A percentile compares a stretch with the other conserved stretches of the same genome.
These are phyloP conservation scores for Kryptopterus vitreolus DNA, from an alignment of 2,797 vertebrate genomes.

Conservation along the genomic window DNA sequence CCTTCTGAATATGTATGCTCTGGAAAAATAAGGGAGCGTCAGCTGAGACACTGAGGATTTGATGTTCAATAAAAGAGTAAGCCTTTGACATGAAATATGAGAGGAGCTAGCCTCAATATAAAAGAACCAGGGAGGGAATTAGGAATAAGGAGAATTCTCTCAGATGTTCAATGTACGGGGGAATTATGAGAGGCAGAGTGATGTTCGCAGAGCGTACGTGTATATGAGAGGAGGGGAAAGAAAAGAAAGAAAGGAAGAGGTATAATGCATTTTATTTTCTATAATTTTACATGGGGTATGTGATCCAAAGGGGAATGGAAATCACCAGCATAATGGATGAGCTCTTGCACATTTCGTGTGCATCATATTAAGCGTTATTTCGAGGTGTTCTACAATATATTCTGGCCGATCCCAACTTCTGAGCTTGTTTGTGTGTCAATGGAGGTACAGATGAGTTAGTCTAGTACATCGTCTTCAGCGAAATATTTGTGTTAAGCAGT, in stretches of 20 bases:
- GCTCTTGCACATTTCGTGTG: background rate
- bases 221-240: slow-evolving; percentile 34
- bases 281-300: slow-evolving; percentile 30
- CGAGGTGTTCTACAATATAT: background rate
- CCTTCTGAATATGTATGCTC: slow-evolving; percentile 75
- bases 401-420: background rate
- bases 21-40: slow-evolving; percentile 61
- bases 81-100: slow-evolving; percentile 80
- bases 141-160: slow-evolving; percentile 77
- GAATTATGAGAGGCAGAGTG: slow-evolving; percentile 68
- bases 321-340: background rate
- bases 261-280: slow-evolving; percentile 50
- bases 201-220: slow-evolving; percentile 63
- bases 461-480: slow-evolving; percentile 4
- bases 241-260: slow-evolving; percentile 10
- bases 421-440: background rate
- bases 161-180: slow-evolving; percentile 72
- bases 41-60: slow-evolving; percentile 76
- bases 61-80: slow-evolving; percentile 81
- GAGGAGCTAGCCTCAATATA: slow-evolving; percentile 76
- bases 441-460: slow-evolving; percentile 3
- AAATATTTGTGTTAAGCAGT: background rate
- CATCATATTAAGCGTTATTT: background rate
- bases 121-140: slow-evolving; percentile 78
- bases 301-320: slow-evolving; percentile 24